Percentiles rank a stretch among this genome's conserved stretches.
phyloP scores from a whole-genome alignment of 1,140 invertebrate species.

The Amyelois transitella region DNA sequence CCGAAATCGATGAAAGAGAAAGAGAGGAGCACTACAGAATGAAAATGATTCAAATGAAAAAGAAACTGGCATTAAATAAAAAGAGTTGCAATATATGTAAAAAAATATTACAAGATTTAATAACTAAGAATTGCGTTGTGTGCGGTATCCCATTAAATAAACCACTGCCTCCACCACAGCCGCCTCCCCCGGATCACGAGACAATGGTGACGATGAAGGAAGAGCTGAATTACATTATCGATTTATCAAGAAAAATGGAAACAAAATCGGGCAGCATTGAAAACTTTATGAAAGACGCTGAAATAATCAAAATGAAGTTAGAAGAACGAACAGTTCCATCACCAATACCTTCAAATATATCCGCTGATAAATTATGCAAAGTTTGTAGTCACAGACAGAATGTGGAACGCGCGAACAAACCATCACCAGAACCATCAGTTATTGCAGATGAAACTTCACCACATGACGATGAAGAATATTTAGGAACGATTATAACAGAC shows the following conservation, averaged over 20 bases:
- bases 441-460: not conserved
- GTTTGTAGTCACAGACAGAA: slow-evolving; percentile 9
- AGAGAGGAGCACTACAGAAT: slow-evolving; percentile 89
- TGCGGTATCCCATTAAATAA: not conserved
- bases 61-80: slow-evolving; percentile 26
- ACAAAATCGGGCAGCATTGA: slow-evolving; percentile 15
- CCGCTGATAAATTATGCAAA: slow-evolving; percentile 13
- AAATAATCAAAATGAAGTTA: slow-evolving; percentile 26
- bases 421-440: not conserved
- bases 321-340: not conserved
- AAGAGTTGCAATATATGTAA: not conserved
- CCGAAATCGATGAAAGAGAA: slow-evolving; percentile 88
- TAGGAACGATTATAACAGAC: slow-evolving; percentile 39
- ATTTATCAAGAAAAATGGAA: not conserved
- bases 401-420: slow-evolving; percentile 2
- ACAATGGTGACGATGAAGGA: not conserved
- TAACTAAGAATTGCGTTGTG: not conserved
- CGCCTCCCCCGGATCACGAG: not conserved
- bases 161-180: not conserved
- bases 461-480: slow-evolving; percentile 1
- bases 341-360: slow-evolving; percentile 14
- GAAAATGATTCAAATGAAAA: slow-evolving; percentile 83
- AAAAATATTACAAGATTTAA: not conserved
- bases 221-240: not conserved
- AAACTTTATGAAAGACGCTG: slow-evolving; percentile 31